Evolutionary conservation across 2,113 vertebrate species (phyloP).

Genomic region (Micronycteris hirsuta): DNA sequence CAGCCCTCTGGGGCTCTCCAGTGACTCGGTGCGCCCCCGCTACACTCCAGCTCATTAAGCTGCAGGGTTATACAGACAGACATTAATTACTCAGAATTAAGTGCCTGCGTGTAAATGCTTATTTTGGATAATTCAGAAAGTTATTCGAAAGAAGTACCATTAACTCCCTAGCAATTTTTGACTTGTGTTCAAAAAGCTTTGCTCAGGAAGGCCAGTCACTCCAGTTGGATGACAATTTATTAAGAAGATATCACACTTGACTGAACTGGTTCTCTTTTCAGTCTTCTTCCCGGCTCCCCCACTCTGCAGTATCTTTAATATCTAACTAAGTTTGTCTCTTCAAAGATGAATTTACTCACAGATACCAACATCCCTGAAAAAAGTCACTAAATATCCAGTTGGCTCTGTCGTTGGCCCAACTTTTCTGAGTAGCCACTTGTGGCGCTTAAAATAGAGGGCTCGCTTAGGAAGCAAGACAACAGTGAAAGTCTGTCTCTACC

Average conservation of each 20-base stretch:
- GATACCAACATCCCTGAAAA: neutral
- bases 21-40: slow-evolving; percentile 23
- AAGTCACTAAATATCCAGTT: neutral
- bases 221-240: slow-evolving; percentile 7
- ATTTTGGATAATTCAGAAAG: slow-evolving; percentile 61
- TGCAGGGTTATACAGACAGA: neutral
- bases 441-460: neutral
- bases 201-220: slow-evolving; percentile 6
- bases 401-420: neutral
- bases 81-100: slow-evolving; percentile 62
- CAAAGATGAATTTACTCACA: neutral
- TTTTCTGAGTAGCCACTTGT: neutral
- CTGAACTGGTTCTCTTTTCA: slow-evolving; percentile 3
- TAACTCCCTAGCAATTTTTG: slow-evolving; percentile 49
- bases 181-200: slow-evolving; percentile 44
- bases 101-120: slow-evolving; percentile 59
- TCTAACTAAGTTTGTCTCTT: neutral
- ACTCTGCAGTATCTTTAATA: neutral
- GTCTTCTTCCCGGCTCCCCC: neutral
- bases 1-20: slow-evolving; percentile 55
- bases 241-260: slow-evolving; percentile 31
- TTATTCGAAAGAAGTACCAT: slow-evolving; percentile 48
- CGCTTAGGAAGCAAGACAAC: neutral
- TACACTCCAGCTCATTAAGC: slow-evolving; percentile 69
- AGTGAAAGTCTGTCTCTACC: neutral